A percentile compares a stretch with the other conserved stretches of the same genome.
These are phyloP conservation scores for Scolopax bukidnonensis DNA, from an alignment of 2,797 vertebrate species.

Conservation along the genomic window DNA sequence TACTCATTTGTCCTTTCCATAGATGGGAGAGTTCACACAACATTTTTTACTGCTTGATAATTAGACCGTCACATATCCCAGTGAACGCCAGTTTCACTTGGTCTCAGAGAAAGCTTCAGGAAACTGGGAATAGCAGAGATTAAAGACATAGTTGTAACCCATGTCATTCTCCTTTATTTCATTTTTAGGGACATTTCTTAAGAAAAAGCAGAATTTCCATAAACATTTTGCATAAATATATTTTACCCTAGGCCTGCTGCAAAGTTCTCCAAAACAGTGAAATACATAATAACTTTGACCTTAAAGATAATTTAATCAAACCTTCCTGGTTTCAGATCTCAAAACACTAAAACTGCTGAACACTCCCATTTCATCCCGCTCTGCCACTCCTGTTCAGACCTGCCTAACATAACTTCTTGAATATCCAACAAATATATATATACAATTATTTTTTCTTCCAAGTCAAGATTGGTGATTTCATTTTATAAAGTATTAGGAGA, in stretches of 20 bases:
- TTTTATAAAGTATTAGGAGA: neutral
- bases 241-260: neutral
- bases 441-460: neutral
- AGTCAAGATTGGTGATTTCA: neutral
- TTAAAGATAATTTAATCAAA: neutral
- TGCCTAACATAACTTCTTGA: neutral
- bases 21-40: neutral
- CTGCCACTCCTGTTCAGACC: neutral
- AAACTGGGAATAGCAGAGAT: neutral
- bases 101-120: neutral
- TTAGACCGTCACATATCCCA: neutral
- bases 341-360: neutral
- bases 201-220: neutral
- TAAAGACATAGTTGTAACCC: neutral
- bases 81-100: neutral
- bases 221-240: neutral
- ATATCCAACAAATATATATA: neutral
- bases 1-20: neutral
- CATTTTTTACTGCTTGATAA: neutral
- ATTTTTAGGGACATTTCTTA: neutral
- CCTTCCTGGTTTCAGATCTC: neutral
- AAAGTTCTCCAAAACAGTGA: neutral
- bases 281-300: neutral
- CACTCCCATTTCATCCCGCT: neutral
- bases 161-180: neutral